phyloP scores from a whole-genome alignment of 2,888 invertebrate species.

The Patella caerulea region DNA sequence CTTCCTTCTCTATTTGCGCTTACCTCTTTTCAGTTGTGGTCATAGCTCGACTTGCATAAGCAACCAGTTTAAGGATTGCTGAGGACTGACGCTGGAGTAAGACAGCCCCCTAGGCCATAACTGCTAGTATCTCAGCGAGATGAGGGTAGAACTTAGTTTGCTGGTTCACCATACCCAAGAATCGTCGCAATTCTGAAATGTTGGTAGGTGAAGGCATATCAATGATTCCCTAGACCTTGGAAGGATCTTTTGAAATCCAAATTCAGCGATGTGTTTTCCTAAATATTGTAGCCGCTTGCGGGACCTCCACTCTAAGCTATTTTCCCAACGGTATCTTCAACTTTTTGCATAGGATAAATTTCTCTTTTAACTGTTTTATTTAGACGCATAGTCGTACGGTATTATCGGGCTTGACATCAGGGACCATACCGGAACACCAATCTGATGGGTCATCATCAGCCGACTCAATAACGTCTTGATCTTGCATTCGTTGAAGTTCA shows the following conservation, averaged over 20 bases:
- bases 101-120: not conserved
- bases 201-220: slow-evolving; percentile 3
- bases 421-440: not conserved
- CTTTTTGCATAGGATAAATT: slow-evolving; percentile 22
- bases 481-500: not conserved
- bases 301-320: slow-evolving; percentile 15
- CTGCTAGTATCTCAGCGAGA: not conserved
- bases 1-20: not conserved
- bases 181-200: not conserved
- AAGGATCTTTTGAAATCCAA: slow-evolving; percentile 29
- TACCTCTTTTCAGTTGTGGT: not conserved
- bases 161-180: not conserved
- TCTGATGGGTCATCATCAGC: not conserved
- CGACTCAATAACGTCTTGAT: not conserved
- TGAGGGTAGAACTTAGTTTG: not conserved
- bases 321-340: slow-evolving; percentile 25
- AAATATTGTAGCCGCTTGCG: slow-evolving; percentile 27
- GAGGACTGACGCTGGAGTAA: not conserved
- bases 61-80: slow-evolving; percentile 31
- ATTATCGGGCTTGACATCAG: not conserved
- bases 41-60: not conserved
- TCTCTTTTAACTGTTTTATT: slow-evolving; percentile 30
- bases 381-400: not conserved
- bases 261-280: slow-evolving; percentile 31
- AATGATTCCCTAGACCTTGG: not conserved